Evolutionary conservation across 2,888 invertebrate species (phyloP).

Genomic region (Platynereis dumerilii): DNA sequence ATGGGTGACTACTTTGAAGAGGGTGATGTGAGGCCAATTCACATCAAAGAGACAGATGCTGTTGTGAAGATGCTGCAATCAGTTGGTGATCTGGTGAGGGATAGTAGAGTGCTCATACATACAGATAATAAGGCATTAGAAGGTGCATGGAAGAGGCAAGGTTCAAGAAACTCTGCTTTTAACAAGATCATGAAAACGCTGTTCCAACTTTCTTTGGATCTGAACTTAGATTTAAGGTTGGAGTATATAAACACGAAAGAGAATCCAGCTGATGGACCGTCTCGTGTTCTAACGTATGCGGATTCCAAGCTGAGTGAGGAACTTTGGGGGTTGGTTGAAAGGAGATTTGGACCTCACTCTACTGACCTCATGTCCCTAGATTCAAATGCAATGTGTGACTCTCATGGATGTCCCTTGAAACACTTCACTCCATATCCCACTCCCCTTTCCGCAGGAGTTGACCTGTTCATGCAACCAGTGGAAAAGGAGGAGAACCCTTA

Average conservation of each 20-base stretch:
- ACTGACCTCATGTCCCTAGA: not conserved
- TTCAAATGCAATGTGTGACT: not conserved
- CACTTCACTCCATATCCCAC: conserved; percentile 3
- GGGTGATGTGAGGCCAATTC: conserved; percentile 2
- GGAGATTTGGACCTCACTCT: not conserved
- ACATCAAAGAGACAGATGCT: not conserved
- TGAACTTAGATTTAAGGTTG: not conserved
- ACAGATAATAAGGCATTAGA: not conserved
- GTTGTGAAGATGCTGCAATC: not conserved
- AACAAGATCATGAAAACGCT: not conserved
- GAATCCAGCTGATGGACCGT: not conserved
- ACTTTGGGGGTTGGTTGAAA: not conserved
- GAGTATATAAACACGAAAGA: not conserved
- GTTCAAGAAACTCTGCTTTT: not conserved
- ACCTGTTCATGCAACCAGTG: not conserved
- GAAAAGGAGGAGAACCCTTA: not conserved
- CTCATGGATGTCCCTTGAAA: not conserved
- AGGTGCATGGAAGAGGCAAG: conserved; percentile 3
- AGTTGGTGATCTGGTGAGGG: not conserved
- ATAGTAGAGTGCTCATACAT: not conserved
- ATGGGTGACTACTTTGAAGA: not conserved
- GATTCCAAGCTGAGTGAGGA: not conserved
- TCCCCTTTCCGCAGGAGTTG: not conserved
- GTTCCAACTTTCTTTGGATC: not conserved
- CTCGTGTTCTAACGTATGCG: not conserved